These are phyloP conservation scores for Bugula neritina DNA, from an alignment of 2,888 invertebrate genomes.

Conservation along the genomic window DNA sequence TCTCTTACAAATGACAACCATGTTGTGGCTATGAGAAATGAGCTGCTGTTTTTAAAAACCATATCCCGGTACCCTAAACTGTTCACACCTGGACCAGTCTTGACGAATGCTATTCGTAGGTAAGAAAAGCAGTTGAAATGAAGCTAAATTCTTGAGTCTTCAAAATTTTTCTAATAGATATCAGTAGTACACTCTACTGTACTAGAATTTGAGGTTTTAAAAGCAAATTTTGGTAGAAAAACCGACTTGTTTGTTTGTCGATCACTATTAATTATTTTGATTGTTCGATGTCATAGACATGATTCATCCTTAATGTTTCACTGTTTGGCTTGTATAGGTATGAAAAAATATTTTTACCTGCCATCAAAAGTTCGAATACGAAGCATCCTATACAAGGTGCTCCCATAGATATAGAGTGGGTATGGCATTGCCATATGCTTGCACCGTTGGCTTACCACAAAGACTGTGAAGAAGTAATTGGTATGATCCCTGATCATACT, in stretches of 20 bases:
- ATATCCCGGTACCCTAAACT: constrained; percentile 1
- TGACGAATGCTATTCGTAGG: constrained; percentile 53
- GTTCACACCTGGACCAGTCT: constrained; percentile 37
- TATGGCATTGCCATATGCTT: constrained; percentile 55
- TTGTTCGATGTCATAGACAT: background rate
- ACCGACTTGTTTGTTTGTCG: background rate
- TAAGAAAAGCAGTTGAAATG: constrained; percentile 52
- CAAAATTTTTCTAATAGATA: too few relatives aligned
- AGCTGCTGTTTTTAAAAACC: background rate
- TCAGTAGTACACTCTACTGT: too few relatives aligned
- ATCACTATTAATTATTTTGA: background rate
- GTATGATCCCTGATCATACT: constrained; percentile 52
- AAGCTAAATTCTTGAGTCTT: too few relatives aligned
- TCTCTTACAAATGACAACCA: background rate
- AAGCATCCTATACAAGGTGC: constrained; percentile 44
- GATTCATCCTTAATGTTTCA: background rate
- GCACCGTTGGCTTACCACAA: constrained; percentile 44
- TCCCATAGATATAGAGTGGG: constrained; percentile 56
- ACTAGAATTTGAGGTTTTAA: too few relatives aligned
- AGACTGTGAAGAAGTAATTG: constrained; percentile 41
- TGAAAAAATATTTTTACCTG: constrained; percentile 53
- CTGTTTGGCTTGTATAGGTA: too few relatives aligned
- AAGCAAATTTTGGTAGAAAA: too few relatives aligned
- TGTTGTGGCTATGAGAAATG: background rate
- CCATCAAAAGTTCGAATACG: constrained; percentile 40